phyloP scores from a whole-genome alignment of 92 coral and sea anemone genomes.

The Galaxea fascicularis region DNA sequence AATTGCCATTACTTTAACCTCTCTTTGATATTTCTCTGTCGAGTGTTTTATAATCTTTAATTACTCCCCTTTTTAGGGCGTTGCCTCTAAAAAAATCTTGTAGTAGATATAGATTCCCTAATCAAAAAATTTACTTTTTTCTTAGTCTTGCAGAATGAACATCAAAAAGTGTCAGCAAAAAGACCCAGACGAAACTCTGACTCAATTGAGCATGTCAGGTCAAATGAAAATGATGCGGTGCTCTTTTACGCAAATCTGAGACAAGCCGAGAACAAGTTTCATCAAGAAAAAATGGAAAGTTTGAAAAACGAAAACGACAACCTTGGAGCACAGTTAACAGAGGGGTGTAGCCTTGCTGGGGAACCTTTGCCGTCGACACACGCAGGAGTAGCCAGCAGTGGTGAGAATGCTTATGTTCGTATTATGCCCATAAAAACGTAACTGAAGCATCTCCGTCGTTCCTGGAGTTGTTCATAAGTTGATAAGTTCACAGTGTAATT shows the following conservation, averaged over 20 bases:
- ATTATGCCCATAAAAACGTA: no score
- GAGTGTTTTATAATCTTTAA: no score
- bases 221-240: background rate
- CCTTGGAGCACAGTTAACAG: background rate
- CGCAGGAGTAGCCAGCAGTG: background rate
- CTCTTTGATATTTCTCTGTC: background rate
- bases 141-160: background rate
- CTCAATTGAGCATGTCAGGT: background rate
- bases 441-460: no score
- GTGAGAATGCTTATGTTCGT: background rate
- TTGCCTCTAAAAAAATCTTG: background rate
- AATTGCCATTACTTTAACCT: no score
- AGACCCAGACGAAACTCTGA: slow-evolving; percentile 9
- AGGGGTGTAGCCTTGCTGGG: background rate
- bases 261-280: background rate
- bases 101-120: background rate
- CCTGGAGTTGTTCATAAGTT: no score
- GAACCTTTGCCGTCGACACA: background rate
- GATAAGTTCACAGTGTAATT: no score
- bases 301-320: slow-evolving; percentile 6
- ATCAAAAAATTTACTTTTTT: background rate
- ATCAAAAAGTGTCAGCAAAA: background rate
- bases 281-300: background rate
- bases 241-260: background rate
- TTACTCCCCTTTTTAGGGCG: background rate